phyloP scores from a whole-genome alignment of 2,888 invertebrate species.

The Biston betularia region DNA sequence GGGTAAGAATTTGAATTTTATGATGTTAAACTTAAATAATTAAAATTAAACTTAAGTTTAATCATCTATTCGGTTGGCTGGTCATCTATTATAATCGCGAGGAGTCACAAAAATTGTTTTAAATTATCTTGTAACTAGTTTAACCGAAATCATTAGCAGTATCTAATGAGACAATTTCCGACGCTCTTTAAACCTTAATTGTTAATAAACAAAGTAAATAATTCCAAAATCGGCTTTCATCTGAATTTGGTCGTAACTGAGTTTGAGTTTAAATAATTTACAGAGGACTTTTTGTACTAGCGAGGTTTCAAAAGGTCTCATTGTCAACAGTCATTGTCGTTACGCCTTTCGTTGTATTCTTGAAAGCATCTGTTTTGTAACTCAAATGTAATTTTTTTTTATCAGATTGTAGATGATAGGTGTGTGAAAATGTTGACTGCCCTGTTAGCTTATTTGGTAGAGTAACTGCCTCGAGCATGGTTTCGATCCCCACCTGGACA shows the following conservation, averaged over 20 bases:
- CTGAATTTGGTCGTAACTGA: conserved; percentile 3
- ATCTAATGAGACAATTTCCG: conserved; percentile 22
- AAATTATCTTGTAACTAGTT: conserved; percentile 9
- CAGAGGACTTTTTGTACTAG: conserved; percentile 10
- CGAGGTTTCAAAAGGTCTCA: conserved; percentile 12
- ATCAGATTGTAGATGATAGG: too few species aligned
- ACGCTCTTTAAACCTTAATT: conserved; percentile 7
- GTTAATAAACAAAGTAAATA: conserved; percentile 22
- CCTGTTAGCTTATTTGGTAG: too few species aligned
- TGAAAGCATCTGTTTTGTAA: not conserved
- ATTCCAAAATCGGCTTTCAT: conserved; percentile 22
- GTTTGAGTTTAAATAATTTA: conserved; percentile 19
- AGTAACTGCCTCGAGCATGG: too few species aligned
- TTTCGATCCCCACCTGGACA: too few species aligned
- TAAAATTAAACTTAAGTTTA: conserved; percentile 1
- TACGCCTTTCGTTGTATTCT: too few species aligned
- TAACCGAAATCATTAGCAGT: conserved; percentile 11
- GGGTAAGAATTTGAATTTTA: not conserved
- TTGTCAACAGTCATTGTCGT: not conserved
- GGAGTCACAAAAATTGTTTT: conserved; percentile 1
- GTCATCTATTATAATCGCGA: not conserved
- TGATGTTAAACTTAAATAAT: not conserved
- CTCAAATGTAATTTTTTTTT: too few species aligned
- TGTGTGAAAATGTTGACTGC: too few species aligned
- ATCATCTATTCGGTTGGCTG: not conserved